Base-by-base conservation (phyloP, 1,140 invertebrate species). In the Branchinecta lynchi region DNA sequence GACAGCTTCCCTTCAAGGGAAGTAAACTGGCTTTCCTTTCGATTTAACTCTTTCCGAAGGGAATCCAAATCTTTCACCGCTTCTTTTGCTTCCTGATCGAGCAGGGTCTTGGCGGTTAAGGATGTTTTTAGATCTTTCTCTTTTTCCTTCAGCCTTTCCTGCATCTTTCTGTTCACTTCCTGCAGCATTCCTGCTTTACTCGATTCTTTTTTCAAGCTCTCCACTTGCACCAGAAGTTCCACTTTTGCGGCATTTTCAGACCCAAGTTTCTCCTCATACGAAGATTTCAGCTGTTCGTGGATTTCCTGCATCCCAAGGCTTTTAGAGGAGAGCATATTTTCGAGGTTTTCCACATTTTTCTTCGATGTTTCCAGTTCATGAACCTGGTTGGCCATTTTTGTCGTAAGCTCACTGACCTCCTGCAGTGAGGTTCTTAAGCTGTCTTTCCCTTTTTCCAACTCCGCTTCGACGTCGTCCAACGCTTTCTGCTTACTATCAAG, bases 221-320 rank as follows among this genome's bases (percentile, higher is more conserved):
- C 69, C 65, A 71, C 66, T 46, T 70, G 66, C 70, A 76, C 75
- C 65, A 73, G 70, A 70, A 73, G 72, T 67, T 74, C 74, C 7
- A 77, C n/a, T 45, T 74, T 73, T 68, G 69, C 68, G 12, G 12
- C 17, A 60, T 15, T 45, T 69, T 70, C 21, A 74, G 45, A 7
- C 8, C n/a, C 10, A 66, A 66, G 32, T 70, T 70, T 43, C 66
- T 8, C 72, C 68, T 67, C 43, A 10, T 21, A 60, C 8, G 10
- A 44, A 7, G 32, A 60, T 45, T 43, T 17, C 65, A 20, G 45
- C 6, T 15, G 70, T 60, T 60, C 46, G 66, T 10, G 71, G n/a
- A 44, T 73, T 69, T 6, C 72, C 69, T 6, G 72, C 69, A 43
- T 68, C 71, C n/a, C 69, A 70, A 51, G 17, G 51, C 45, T 32